A percentile compares a stretch with the other conserved stretches of the same genome.
phyloP scores from a whole-genome alignment of 2,797 vertebrate genomes.

The Paramormyrops hopkinsi region DNA sequence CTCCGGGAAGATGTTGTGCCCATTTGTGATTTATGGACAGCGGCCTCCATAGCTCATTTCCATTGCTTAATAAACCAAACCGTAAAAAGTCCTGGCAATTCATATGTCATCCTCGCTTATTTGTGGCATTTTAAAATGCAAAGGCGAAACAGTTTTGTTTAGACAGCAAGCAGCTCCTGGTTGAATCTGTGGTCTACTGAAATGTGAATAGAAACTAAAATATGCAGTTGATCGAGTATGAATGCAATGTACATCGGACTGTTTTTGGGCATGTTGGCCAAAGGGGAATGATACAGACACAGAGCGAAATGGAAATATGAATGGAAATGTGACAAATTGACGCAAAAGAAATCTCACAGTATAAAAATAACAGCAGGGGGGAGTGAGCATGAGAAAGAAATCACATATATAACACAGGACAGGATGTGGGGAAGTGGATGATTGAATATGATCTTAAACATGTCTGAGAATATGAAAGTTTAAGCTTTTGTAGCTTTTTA shows the following conservation, averaged over 20 bases:
- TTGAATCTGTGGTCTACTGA: background rate
- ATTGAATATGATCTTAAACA: background rate
- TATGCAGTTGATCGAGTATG: background rate
- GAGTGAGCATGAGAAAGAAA: background rate
- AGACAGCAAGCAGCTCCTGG: background rate
- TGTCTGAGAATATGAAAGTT: background rate
- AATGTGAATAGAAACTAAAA: background rate
- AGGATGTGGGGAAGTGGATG: background rate
- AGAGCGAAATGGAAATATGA: background rate
- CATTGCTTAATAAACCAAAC: slow-evolving; percentile 16
- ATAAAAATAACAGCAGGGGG: background rate
- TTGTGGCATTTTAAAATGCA: background rate
- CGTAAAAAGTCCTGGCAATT: slow-evolving; percentile 36
- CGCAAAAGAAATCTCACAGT: background rate
- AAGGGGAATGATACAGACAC: background rate
- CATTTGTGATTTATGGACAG: slow-evolving; percentile 17
- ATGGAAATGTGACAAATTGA: background rate
- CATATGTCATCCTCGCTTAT: background rate
- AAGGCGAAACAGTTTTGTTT: background rate
- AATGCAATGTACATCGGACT: background rate
- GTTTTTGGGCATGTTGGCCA: background rate
- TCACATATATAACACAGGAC: background rate
- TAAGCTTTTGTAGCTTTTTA: background rate
- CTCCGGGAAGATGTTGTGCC: background rate
- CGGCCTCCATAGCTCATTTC: slow-evolving; percentile 24